Percentiles rank a stretch among this genome's conserved stretches.
Conservation (phyloP, 2,113 vertebrate genomes). For the Perca flavescens region DNA sequence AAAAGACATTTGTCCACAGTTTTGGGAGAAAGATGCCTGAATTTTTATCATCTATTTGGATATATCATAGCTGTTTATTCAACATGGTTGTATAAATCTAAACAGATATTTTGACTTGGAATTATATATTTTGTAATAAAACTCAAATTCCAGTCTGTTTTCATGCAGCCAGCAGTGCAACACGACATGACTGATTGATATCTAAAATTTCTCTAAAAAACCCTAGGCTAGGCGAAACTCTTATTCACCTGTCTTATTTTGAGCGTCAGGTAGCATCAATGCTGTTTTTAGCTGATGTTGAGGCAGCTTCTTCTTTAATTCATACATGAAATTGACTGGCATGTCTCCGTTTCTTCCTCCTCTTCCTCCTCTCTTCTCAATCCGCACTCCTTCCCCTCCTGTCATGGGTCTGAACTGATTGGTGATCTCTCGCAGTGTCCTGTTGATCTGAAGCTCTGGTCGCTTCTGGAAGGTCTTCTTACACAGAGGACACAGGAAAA, state of each 20-base stretch:
- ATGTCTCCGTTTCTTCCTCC: neutral
- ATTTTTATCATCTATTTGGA: neutral
- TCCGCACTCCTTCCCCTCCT: neutral
- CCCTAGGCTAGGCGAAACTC: neutral
- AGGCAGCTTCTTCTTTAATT: slow-evolving; percentile 59
- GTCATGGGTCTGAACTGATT: slow-evolving; percentile 79
- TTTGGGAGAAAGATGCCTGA: too few species aligned
- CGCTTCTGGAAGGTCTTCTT: slow-evolving; percentile 80
- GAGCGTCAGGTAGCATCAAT: neutral
- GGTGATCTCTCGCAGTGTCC: slow-evolving; percentile 82
- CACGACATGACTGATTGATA: too few species aligned
- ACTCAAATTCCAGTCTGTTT: neutral
- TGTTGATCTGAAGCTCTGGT: slow-evolving; percentile 82
- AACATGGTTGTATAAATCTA: neutral
- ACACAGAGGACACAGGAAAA: slow-evolving; percentile 82
- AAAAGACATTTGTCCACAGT: too few species aligned
- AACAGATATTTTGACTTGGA: neutral
- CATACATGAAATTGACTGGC: slow-evolving; percentile 36
- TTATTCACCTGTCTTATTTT: slow-evolving; percentile 16
- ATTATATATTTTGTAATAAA: neutral
- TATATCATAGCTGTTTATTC: neutral
- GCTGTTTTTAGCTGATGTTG: neutral
- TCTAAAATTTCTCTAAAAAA: neutral
- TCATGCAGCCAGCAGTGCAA: neutral
- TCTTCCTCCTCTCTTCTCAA: slow-evolving; percentile 17